These are phyloP conservation scores for Rhodeus uyekii DNA, from an alignment of 2,797 vertebrate genomes.

Conservation along the genomic window DNA sequence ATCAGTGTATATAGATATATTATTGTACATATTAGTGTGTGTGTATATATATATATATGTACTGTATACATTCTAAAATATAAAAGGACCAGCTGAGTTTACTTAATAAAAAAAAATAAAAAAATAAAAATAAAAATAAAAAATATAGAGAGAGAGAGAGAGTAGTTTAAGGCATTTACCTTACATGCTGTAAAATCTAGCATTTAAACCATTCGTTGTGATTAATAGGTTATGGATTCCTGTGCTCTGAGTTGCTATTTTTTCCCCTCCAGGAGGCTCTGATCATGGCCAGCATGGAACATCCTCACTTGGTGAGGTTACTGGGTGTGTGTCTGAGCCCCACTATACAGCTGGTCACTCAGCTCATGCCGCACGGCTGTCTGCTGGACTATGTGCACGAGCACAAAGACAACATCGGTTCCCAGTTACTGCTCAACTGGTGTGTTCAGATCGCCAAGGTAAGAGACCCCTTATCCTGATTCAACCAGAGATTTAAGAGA, in stretches of 20 bases:
- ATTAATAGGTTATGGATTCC: background rate
- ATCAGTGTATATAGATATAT: no score
- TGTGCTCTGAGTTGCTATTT: conserved; percentile 61
- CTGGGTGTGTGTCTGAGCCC: conserved; percentile 94
- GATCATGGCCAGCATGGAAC: conserved; percentile 99
- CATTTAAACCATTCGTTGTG: background rate
- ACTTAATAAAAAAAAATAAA: background rate
- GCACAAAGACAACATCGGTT: conserved; percentile 97
- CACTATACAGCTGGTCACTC: conserved; percentile 96
- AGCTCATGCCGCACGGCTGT: conserved; percentile 97
- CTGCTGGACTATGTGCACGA: conserved; percentile 94
- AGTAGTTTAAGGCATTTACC: background rate
- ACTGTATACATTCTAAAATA: background rate
- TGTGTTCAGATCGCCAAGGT: conserved; percentile 99
- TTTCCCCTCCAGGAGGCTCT: conserved; percentile 87
- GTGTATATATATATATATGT: background rate
- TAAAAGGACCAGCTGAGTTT: background rate
- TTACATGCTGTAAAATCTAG: background rate
- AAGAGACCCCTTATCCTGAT: conserved; percentile 52
- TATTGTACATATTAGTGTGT: no score
- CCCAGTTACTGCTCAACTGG: conserved; percentile 96
- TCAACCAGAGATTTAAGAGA: background rate
- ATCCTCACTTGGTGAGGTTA: conserved; percentile 93
- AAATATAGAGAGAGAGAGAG: no score
- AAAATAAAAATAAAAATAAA: no score